phyloP scores from a whole-genome alignment of 2,797 vertebrate species.

The Danio kyathit region DNA sequence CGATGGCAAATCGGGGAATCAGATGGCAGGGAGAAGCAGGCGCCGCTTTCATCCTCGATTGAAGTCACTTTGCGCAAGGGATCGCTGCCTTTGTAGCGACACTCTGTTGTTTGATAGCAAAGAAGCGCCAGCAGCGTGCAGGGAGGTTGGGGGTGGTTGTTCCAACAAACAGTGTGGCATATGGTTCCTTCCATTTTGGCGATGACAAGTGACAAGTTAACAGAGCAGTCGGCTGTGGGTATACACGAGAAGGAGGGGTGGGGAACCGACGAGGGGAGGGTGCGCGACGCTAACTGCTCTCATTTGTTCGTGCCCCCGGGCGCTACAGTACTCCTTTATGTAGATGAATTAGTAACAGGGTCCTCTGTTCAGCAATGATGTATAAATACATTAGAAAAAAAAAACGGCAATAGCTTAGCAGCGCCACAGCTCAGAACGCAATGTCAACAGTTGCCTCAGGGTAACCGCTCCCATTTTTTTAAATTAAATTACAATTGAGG shows the following conservation, averaged over 20 bases:
- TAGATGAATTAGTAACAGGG: constrained; percentile 94
- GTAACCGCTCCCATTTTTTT: constrained; percentile 73
- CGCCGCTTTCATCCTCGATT: constrained; percentile 74
- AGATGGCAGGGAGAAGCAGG: constrained; percentile 59
- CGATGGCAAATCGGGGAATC: constrained; percentile 62
- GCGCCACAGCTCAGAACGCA: constrained; percentile 78
- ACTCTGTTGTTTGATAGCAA: constrained; percentile 50
- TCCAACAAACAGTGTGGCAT: constrained; percentile 85
- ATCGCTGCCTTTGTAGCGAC: constrained; percentile 69
- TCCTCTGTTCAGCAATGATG: constrained; percentile 88
- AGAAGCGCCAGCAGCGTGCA: constrained; percentile 58
- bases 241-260: constrained; percentile 62
- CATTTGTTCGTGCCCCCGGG: constrained; percentile 85
- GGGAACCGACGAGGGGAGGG: constrained; percentile 68
- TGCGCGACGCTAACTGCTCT: constrained; percentile 86
- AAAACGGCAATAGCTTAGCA: constrained; percentile 65
- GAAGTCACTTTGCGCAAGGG: constrained; percentile 71
- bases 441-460: constrained; percentile 92
- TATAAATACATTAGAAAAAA: constrained; percentile 82
- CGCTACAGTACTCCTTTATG: constrained; percentile 90
- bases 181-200: constrained; percentile 86
- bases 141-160: constrained; percentile 64
- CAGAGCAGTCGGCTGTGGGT: constrained; percentile 76
- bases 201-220: constrained; percentile 89
- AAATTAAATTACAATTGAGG: constrained; percentile 86